phyloP scores from a whole-genome alignment of 1,140 invertebrate genomes.

The Drosophila nasuta region DNA sequence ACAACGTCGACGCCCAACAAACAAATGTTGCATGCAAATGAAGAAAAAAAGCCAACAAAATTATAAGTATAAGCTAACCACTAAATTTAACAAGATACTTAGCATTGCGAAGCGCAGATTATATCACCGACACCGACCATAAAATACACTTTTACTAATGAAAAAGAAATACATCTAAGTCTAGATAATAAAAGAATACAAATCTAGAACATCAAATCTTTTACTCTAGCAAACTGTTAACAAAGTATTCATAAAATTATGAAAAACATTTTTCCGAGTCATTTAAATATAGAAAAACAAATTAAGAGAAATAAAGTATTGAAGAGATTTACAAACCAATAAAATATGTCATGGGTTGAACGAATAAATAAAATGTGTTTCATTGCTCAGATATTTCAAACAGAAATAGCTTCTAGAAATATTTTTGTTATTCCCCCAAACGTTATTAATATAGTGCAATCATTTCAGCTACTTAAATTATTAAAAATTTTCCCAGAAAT shows the following conservation, averaged over 20 bases:
- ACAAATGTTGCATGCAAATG: conserved; percentile 79
- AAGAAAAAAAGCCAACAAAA: conserved; percentile 4
- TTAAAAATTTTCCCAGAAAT: background rate
- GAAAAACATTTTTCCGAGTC: background rate
- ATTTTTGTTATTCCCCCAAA: background rate
- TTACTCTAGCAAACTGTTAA: background rate
- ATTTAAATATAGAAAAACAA: background rate
- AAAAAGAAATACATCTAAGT: background rate
- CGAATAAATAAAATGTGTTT: background rate
- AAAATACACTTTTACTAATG: conserved; percentile 25
- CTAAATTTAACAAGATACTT: conserved; percentile 31
- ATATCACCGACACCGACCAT: background rate
- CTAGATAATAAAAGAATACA: background rate
- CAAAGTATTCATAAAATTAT: background rate
- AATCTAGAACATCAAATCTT: background rate
- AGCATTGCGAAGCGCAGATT: background rate
- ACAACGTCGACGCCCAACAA: conserved; percentile 28
- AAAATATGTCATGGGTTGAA: background rate
- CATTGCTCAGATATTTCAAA: background rate
- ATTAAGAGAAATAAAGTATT: background rate
- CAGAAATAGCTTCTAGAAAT: background rate
- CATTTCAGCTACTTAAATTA: too few relatives aligned
- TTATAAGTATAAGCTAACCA: conserved; percentile 14
- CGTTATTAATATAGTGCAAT: background rate
- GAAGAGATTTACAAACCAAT: background rate